Percentiles rank a stretch among this genome's conserved stretches.
Conservation (phyloP, 2,113 vertebrate genomes). For the Plotosus lineatus region DNA sequence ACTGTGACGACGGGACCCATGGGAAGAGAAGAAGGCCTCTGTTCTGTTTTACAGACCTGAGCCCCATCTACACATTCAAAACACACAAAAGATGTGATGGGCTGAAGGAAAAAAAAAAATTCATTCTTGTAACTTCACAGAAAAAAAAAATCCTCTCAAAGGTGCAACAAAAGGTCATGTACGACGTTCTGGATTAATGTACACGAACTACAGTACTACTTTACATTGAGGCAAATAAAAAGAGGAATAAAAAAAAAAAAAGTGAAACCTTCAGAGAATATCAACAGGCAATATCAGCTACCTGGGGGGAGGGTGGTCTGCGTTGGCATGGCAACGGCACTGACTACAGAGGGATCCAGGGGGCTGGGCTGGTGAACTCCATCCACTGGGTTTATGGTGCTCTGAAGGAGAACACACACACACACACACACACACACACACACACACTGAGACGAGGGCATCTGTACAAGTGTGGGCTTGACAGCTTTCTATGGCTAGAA, state of each 20-base stretch:
- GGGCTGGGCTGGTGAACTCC: conserved; percentile 88
- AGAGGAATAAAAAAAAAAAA: background rate
- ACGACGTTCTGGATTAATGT: background rate
- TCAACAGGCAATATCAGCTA: conserved; percentile 57
- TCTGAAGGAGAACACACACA: conserved; percentile 71
- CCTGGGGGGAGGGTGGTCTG: conserved; percentile 90
- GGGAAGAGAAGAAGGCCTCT: conserved; percentile 91
- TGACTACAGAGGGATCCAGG: conserved; percentile 82
- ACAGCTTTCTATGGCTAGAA: background rate
- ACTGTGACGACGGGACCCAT: conserved; percentile 90
- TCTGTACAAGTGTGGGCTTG: background rate
- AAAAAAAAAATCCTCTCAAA: background rate
- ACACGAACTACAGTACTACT: background rate
- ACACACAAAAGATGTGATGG: background rate
- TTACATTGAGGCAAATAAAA: background rate
- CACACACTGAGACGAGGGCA: conserved; percentile 27
- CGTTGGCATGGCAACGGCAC: conserved; percentile 92
- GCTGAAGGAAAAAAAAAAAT: background rate
- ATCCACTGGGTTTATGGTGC: conserved; percentile 98
- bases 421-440: conserved; percentile 27
- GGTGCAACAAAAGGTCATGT: background rate
- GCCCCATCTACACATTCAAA: conserved; percentile 76
- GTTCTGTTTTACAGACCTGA: conserved; percentile 93
- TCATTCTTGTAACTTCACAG: background rate
- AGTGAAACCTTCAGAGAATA: background rate